Base-by-base conservation (phyloP, 2,797 vertebrate genomes). In the Cuniculus paca region DNA sequence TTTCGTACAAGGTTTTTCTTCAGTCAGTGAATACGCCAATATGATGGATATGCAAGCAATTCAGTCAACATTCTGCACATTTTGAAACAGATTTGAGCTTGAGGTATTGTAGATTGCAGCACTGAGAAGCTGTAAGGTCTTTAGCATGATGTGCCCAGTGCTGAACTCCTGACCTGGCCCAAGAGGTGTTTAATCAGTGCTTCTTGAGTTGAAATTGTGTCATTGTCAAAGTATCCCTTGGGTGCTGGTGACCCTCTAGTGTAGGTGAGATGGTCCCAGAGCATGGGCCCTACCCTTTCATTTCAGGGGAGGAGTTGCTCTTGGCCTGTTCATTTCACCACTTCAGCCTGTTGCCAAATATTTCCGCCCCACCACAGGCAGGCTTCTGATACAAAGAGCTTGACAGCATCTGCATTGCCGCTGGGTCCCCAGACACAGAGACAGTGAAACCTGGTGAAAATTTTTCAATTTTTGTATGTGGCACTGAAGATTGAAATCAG, bases 1-100 rank as follows among this genome's bases (percentile, higher is more conserved):
- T 36, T 82, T 80, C 48, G 92, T 87, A 48, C 4, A 36, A 87
- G 82, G 14, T 54, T 86, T 95, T 72, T 83, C 72, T 79, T 75
- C 45, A 6, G 28, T 63, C 36, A 48, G 13, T 65, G 74, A 81
- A 74, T n/a, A 17, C 22, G n/a, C 22, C 48, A 26, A 36, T 24
- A 58, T 8, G 80, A 60, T 20, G 31, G 79, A 13, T 36, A 39
- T 11, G 20, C n/a, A 81, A 72, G 42, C 42, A 85, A 11, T 48
- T 79, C 34, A 22, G 54, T 74, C 26, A 63, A 9, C 24, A 42
- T 28, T 36, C 68, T 83, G 90, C 77, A 80, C 2, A 19, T 24
- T 77, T 72, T 6, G 83, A 80, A 83, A 42, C 74, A 48, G 5
- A 48, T 31, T 34, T 58, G 34, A 11, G 48, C 56, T 34, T 54